phyloP scores from a whole-genome alignment of 2,113 vertebrate genomes.

The Callipepla californica region DNA sequence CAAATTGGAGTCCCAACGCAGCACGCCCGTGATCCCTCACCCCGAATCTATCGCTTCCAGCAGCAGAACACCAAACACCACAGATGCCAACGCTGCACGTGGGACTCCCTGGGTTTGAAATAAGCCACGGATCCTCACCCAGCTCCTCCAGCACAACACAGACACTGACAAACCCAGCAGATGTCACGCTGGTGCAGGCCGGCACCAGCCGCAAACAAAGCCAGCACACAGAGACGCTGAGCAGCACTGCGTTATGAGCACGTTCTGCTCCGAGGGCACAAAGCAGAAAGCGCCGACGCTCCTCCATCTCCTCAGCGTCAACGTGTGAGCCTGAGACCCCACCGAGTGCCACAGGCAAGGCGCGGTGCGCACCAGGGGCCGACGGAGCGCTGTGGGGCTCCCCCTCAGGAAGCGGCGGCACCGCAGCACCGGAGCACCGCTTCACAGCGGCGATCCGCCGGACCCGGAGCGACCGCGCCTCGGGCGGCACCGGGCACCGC shows the following conservation, averaged over 20 bases:
- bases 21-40: neutral
- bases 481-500: neutral
- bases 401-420: accelerated
- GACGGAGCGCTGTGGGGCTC: accelerated
- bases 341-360: no score
- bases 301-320: neutral
- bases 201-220: conserved; percentile 15
- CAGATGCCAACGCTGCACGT: neutral
- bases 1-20: neutral
- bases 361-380: accelerated
- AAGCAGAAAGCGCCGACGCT: neutral
- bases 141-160: neutral
- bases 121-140: neutral
- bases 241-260: neutral
- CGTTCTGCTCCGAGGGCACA: neutral
- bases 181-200: neutral
- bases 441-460: neutral
- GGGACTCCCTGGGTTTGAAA: neutral
- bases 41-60: neutral
- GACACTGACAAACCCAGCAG: neutral
- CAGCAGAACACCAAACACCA: neutral
- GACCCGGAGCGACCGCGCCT: neutral
- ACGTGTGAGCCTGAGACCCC: neutral
- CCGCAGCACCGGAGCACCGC: accelerated
- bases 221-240: neutral